These are phyloP conservation scores for Macrosoma leucophasiata DNA, from an alignment of 2,888 invertebrate species.

Conservation along the genomic window DNA sequence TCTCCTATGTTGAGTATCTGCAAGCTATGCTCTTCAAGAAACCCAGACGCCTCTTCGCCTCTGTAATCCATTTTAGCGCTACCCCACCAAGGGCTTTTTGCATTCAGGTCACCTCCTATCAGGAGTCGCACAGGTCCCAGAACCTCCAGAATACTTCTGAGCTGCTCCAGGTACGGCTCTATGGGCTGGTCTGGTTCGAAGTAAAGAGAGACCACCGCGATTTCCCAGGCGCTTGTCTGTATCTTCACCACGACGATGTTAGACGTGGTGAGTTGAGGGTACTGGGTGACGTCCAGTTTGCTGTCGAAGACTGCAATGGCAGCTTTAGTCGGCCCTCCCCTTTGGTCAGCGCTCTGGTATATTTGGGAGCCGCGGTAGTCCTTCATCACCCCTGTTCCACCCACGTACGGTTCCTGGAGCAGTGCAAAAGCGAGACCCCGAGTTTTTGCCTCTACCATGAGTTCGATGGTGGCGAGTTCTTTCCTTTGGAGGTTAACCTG, in stretches of 20 bases:
- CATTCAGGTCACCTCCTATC: slow-evolving; percentile 16
- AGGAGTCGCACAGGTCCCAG: slow-evolving; percentile 2
- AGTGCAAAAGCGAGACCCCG: not conserved
- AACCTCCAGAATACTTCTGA: not conserved
- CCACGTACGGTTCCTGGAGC: slow-evolving; percentile 1
- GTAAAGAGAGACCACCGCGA: not conserved
- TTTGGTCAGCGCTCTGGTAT: slow-evolving; percentile 10
- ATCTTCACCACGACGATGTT: slow-evolving; percentile 20
- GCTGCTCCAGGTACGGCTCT: slow-evolving; percentile 1
- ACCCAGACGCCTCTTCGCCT: slow-evolving; percentile 3
- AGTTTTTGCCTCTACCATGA: not conserved
- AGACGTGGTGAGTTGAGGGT: slow-evolving; percentile 26
- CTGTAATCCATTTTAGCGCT: slow-evolving; percentile 7
- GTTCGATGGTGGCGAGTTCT: not conserved
- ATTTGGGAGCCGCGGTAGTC: not conserved
- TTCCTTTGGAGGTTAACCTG: not conserved
- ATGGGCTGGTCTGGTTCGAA: not conserved
- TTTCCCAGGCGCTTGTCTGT: not conserved
- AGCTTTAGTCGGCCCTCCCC: slow-evolving; percentile 26
- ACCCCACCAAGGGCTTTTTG: slow-evolving; percentile 16
- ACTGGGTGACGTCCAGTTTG: slow-evolving; percentile 16
- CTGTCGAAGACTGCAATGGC: slow-evolving; percentile 25
- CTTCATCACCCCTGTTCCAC: not conserved
- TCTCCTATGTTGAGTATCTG: slow-evolving; percentile 11
- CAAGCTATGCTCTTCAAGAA: slow-evolving; percentile 8